A percentile compares a stretch with the other conserved stretches of the same genome.
Evolutionary conservation across 2,797 vertebrate species (phyloP).

Genomic region (Rhodeus uyekii): DNA sequence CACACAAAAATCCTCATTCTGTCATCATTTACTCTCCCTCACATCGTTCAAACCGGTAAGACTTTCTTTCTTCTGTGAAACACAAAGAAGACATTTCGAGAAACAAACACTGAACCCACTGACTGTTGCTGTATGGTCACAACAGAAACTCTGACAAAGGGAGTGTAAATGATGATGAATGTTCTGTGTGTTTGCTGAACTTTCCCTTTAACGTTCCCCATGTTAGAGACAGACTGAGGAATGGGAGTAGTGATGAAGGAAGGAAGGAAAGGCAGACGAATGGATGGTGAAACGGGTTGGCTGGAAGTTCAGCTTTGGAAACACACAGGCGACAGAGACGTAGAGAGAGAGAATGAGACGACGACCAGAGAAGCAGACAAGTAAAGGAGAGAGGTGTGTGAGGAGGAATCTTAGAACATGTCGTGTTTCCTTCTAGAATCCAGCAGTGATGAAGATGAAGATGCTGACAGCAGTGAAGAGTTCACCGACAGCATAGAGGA

Average conservation of each 20-base stretch:
- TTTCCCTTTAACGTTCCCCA: not conserved
- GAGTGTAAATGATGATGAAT: too few species aligned
- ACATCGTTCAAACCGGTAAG: not conserved
- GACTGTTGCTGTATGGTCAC: not conserved
- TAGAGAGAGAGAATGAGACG: not conserved
- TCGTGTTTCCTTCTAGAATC: slow-evolving; percentile 69
- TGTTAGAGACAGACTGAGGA: not conserved
- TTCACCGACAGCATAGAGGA: slow-evolving; percentile 86
- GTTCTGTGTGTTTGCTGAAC: not conserved
- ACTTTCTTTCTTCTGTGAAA: not conserved
- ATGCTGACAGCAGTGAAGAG: slow-evolving; percentile 76
- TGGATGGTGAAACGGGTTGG: too few species aligned
- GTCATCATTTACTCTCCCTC: not conserved
- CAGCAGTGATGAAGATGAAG: slow-evolving; percentile 74
- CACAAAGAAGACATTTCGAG: not conserved
- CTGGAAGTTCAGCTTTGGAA: not conserved
- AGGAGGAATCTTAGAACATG: not conserved
- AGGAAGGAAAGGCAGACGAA: slow-evolving; percentile 15
- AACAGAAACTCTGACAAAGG: too few species aligned
- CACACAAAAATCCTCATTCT: not conserved
- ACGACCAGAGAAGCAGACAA: too few species aligned
- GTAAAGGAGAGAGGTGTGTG: not conserved
- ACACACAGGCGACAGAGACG: slow-evolving; percentile 20
- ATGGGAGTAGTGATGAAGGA: slow-evolving; percentile 40
- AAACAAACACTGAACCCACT: not conserved